These are phyloP conservation scores for Columba guinea DNA, from an alignment of 2,797 vertebrate species.

Conservation along the genomic window DNA sequence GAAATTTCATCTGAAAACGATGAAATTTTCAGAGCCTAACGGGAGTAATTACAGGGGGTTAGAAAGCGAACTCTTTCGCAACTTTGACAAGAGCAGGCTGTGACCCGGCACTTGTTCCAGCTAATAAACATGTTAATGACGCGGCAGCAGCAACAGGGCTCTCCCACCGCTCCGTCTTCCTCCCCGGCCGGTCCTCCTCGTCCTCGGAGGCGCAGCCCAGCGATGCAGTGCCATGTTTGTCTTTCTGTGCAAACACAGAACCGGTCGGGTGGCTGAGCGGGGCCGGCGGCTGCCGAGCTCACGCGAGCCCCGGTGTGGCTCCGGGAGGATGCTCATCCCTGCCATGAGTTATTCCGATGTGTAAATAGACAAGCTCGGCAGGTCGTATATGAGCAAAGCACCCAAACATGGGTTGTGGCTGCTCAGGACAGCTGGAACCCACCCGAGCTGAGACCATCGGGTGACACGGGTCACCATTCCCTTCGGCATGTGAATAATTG, in stretches of 20 bases:
- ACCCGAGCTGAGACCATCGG: neutral
- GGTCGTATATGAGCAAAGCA: neutral
- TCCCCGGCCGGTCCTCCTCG: neutral
- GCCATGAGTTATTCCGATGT: neutral
- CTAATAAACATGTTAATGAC: slow-evolving; percentile 36
- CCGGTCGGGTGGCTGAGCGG: neutral
- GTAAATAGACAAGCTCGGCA: neutral
- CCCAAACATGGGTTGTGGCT: neutral
- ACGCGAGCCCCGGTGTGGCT: neutral
- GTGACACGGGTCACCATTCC: rapidly evolving
- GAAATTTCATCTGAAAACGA: neutral
- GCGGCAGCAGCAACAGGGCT: neutral
- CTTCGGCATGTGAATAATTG: neutral
- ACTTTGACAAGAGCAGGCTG: neutral
- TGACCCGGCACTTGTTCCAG: slow-evolving; percentile 2
- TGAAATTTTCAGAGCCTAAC: neutral
- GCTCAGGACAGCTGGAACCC: neutral
- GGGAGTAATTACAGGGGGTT: slow-evolving; percentile 6
- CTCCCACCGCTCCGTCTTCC: neutral
- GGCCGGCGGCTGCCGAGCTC: neutral
- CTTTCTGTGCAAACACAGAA: slow-evolving; percentile 58
- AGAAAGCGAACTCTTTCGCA: neutral
- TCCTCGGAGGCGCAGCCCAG: neutral
- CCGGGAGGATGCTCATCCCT: neutral
- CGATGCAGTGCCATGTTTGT: neutral